Evolutionary conservation across 1,140 invertebrate genomes (phyloP).

Genomic region (Euwallacea similis): DNA sequence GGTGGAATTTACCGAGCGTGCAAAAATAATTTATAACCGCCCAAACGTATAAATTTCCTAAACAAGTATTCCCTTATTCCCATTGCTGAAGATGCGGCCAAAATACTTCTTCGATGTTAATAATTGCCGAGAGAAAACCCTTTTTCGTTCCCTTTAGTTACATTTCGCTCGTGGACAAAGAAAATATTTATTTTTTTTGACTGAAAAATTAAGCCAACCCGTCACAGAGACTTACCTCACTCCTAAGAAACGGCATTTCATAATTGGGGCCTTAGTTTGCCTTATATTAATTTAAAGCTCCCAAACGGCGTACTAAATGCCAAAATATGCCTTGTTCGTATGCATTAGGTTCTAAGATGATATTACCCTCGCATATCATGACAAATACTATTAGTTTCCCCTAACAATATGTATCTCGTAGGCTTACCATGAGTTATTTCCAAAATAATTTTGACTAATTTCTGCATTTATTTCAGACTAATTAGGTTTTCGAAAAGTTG

Average conservation of each 20-base stretch:
- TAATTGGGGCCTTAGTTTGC: slow-evolving; percentile 15
- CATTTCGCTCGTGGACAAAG: not conserved
- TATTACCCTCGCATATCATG: slow-evolving; percentile 25
- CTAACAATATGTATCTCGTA: slow-evolving; percentile 29
- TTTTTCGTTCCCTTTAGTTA: slow-evolving; percentile 3
- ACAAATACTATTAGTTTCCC: slow-evolving; percentile 33
- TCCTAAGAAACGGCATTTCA: not conserved
- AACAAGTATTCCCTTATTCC: slow-evolving; percentile 25
- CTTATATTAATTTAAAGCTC: slow-evolving; percentile 18
- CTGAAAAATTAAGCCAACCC: not conserved
- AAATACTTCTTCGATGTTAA: slow-evolving; percentile 25
- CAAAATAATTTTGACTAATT: not conserved
- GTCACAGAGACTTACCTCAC: not conserved
- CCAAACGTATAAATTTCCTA: slow-evolving; percentile 26
- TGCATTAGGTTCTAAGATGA: slow-evolving; percentile 19
- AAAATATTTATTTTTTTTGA: not conserved
- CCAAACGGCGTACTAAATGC: slow-evolving; percentile 4
- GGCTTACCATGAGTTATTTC: slow-evolving; percentile 24
- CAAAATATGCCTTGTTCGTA: slow-evolving; percentile 28
- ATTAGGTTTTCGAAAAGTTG: slow-evolving; percentile 1
- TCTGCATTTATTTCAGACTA: slow-evolving; percentile 3
- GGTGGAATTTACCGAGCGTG: slow-evolving; percentile 22
- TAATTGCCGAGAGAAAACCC: slow-evolving; percentile 14
- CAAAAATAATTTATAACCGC: slow-evolving; percentile 27
- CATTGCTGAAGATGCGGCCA: slow-evolving; percentile 15